A percentile compares a stretch with the other conserved stretches of the same genome.
phyloP scores from a whole-genome alignment of 2,888 invertebrate species.

The Hydroisotoma schaefferi region DNA sequence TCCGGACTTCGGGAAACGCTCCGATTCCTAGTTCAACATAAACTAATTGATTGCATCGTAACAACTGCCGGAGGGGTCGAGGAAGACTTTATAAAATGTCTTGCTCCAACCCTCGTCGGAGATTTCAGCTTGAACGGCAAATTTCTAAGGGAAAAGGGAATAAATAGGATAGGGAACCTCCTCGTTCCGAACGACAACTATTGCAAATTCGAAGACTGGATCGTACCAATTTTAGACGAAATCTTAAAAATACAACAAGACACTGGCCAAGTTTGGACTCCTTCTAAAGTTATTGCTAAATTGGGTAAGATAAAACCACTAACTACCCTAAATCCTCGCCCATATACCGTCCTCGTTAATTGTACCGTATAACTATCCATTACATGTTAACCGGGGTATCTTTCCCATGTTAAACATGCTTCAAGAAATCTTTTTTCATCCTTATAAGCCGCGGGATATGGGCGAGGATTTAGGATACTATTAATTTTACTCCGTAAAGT shows the following conservation, averaged over 20 bases:
- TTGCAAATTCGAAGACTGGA: slow-evolving; percentile 96
- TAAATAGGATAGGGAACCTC: slow-evolving; percentile 89
- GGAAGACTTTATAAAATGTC: slow-evolving; percentile 97
- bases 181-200: slow-evolving; percentile 98
- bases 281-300: slow-evolving; percentile 76
- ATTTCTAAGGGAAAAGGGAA: slow-evolving; percentile 74
- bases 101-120: slow-evolving; percentile 90
- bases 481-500: too few species aligned
- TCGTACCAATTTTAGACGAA: slow-evolving; percentile 85
- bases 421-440: too few species aligned
- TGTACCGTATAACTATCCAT: too few species aligned
- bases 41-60: slow-evolving; percentile 91
- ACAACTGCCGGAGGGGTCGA: slow-evolving; percentile 97
- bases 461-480: too few species aligned
- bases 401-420: too few species aligned
- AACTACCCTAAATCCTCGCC: too few species aligned
- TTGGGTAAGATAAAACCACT: slow-evolving; percentile 56
- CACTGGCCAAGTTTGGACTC: slow-evolving; percentile 73
- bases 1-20: slow-evolving; percentile 90
- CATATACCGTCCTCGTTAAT: too few species aligned
- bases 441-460: too few species aligned
- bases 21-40: slow-evolving; percentile 77
- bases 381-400: too few species aligned
- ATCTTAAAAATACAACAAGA: slow-evolving; percentile 83
- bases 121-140: slow-evolving; percentile 81